Conservation (phyloP, 2,113 vertebrate species). For the Neomonachus schauinslandi region DNA sequence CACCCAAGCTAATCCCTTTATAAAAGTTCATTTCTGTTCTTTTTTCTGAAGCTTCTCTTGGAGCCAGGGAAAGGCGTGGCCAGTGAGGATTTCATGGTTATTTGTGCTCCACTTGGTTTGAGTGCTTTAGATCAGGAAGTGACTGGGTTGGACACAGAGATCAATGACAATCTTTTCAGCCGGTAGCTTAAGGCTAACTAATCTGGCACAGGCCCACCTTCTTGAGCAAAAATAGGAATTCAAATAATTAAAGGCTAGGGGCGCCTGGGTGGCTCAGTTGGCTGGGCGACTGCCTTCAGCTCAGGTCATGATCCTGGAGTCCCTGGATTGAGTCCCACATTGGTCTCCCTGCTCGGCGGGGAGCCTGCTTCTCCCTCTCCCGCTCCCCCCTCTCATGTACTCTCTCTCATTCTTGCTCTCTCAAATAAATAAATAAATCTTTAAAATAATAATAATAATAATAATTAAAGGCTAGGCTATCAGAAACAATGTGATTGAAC, state of each 20-base stretch:
- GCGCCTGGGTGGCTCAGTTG: too few relatives aligned
- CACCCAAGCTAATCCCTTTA: neutral
- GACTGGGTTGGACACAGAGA: neutral
- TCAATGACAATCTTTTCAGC: neutral
- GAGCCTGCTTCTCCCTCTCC: too few relatives aligned
- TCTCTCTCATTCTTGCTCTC: too few relatives aligned
- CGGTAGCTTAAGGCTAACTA: neutral
- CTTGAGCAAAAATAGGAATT: neutral
- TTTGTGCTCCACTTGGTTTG: neutral
- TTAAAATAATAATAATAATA: too few relatives aligned
- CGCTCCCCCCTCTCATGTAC: too few relatives aligned
- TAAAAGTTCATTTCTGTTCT: neutral
- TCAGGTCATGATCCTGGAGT: too few relatives aligned
- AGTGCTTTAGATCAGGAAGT: neutral
- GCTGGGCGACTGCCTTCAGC: too few relatives aligned
- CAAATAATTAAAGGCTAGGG: neutral
- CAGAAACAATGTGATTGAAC: neutral
- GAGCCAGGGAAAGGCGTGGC: neutral
- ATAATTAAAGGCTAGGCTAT: neutral
- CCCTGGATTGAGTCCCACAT: too few relatives aligned
- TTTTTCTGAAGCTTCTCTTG: neutral
- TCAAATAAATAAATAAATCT: too few relatives aligned
- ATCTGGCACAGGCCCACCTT: neutral
- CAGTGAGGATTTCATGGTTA: neutral
- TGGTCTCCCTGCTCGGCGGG: too few relatives aligned